Evolutionary conservation across 2,113 vertebrate species (phyloP).

Genomic region (Chaetodon auriga): DNA sequence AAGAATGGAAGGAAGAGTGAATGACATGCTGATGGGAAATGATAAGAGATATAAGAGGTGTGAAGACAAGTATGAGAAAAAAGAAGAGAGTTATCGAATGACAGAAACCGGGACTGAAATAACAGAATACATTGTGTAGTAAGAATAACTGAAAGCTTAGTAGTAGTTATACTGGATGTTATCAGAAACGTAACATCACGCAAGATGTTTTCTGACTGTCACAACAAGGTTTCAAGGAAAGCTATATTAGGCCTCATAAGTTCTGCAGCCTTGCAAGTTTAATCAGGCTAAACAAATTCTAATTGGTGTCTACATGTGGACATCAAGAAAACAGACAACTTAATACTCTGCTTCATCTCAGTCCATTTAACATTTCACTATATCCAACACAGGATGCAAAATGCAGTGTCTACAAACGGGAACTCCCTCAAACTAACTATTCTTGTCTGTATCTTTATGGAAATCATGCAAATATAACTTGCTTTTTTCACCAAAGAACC

Average conservation of each 20-base stretch:
- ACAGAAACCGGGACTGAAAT: neutral
- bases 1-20: constrained; percentile 4
- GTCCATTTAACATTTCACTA: neutral
- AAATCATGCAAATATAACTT: neutral
- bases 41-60: constrained; percentile 13
- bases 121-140: neutral
- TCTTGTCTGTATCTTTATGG: neutral
- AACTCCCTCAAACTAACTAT: neutral
- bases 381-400: too few relatives aligned
- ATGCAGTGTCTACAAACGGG: neutral
- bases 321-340: neutral
- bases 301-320: neutral
- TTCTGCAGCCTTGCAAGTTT: neutral
- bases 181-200: neutral
- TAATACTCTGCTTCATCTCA: neutral
- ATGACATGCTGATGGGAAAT: constrained; percentile 18
- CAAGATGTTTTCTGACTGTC: neutral
- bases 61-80: neutral
- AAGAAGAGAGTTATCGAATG: neutral
- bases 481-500: neutral
- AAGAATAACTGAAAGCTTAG: constrained; percentile 4
- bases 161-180: neutral
- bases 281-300: neutral
- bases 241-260: neutral
- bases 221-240: neutral